Conservation (phyloP, 2,113 vertebrate species). For the Ochotona princeps region DNA sequence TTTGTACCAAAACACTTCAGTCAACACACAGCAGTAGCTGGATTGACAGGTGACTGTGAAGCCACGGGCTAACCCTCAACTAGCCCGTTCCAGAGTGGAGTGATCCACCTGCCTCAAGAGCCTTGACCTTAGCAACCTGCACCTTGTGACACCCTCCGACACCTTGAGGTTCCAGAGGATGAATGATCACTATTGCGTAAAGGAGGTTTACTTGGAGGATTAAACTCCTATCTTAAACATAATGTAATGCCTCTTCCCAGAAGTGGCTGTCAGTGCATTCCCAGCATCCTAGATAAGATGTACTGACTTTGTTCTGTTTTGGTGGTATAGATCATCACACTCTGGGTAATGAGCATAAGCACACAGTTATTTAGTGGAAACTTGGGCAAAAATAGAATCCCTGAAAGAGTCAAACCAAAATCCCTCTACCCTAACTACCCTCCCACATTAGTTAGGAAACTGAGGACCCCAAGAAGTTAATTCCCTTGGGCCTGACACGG, state of each 20-base stretch:
- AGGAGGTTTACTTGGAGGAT: not conserved
- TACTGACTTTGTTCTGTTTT: slow-evolving; percentile 6
- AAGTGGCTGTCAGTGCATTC: not conserved
- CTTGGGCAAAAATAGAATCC: not conserved
- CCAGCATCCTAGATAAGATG: not conserved
- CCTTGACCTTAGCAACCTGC: not conserved
- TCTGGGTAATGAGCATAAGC: not conserved
- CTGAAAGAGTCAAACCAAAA: slow-evolving; percentile 22
- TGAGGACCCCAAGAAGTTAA: not conserved
- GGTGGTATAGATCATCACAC: not conserved
- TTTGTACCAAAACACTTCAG: not conserved
- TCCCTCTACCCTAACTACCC: not conserved
- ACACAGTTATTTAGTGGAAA: slow-evolving; percentile 24
- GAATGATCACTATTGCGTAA: not conserved
- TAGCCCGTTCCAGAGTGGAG: not conserved
- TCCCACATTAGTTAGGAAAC: not conserved
- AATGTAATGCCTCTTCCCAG: not conserved
- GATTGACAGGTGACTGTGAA: no score
- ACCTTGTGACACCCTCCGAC: not conserved
- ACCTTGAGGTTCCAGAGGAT: not conserved
- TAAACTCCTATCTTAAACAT: not conserved
- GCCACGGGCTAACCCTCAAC: not conserved
- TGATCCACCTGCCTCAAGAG: not conserved
- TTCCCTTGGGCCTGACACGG: no score
- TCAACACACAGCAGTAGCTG: not conserved